Conservation (phyloP, 2,797 vertebrate genomes). For the Pampus argenteus region DNA sequence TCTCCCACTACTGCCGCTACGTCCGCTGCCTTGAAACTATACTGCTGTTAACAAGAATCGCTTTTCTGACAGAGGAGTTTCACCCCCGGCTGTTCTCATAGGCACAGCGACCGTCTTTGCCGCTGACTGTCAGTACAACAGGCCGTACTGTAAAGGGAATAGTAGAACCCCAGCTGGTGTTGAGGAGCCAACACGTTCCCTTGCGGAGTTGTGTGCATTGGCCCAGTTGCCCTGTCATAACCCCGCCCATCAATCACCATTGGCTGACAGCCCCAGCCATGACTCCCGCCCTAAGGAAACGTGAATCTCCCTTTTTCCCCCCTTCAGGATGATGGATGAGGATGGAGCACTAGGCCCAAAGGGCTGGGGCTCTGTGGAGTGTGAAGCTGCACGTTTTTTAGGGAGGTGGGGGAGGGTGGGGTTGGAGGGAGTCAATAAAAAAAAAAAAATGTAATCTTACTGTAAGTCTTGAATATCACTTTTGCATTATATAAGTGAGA, state of each 20-base stretch:
- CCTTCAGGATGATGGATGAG: slow-evolving; percentile 81
- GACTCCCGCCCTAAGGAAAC: slow-evolving; percentile 67
- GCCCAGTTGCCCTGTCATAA: slow-evolving; percentile 69
- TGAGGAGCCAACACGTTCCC: slow-evolving; percentile 39
- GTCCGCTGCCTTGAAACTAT: slow-evolving; percentile 61
- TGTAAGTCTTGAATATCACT: slow-evolving; percentile 26
- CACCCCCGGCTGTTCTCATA: slow-evolving; percentile 34
- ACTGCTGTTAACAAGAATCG: slow-evolving; percentile 61
- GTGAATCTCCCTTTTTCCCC: slow-evolving; percentile 58
- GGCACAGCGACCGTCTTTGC: slow-evolving; percentile 2
- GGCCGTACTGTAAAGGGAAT: slow-evolving; percentile 19
- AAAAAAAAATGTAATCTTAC: slow-evolving; percentile 47
- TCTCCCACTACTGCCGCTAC: slow-evolving; percentile 59
- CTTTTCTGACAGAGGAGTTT: slow-evolving; percentile 49
- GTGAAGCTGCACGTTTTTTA: slow-evolving; percentile 63
- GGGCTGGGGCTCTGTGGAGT: slow-evolving; percentile 69
- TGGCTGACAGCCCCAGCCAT: slow-evolving; percentile 64
- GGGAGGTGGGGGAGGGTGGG: neutral
- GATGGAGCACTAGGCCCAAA: slow-evolving; percentile 53
- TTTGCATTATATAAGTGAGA: slow-evolving; percentile 27
- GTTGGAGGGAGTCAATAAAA: too few relatives aligned
- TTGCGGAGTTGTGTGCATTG: slow-evolving; percentile 56
- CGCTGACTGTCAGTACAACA: slow-evolving; percentile 21
- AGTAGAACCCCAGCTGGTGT: slow-evolving; percentile 43
- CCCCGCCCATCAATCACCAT: slow-evolving; percentile 79